Conservation (phyloP, 2,888 invertebrate species). For the Lamellibrachia satsuma region DNA sequence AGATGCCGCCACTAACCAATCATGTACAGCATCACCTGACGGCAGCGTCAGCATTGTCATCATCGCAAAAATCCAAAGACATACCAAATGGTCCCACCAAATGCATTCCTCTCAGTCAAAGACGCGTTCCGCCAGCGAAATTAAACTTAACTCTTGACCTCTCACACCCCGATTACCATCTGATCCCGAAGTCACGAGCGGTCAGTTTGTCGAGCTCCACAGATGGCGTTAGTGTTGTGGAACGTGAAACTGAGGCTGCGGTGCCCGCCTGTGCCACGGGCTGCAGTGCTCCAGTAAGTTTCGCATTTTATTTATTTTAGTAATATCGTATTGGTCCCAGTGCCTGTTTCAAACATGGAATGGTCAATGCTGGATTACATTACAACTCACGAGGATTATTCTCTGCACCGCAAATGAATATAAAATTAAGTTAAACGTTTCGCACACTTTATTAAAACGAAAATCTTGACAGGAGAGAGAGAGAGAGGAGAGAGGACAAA, state of each 20-base stretch:
- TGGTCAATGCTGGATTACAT: too few relatives aligned
- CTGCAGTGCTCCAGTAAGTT: not conserved
- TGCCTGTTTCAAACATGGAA: too few relatives aligned
- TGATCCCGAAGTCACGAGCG: not conserved
- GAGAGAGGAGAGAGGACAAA: too few relatives aligned
- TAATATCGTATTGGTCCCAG: too few relatives aligned
- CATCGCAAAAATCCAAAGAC: conserved; percentile 8
- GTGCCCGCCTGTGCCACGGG: not conserved
- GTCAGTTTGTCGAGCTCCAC: conserved; percentile 17
- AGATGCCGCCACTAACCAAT: not conserved
- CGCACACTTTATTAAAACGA: too few relatives aligned
- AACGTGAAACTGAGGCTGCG: not conserved
- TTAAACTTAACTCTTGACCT: conserved; percentile 46
- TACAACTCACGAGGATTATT: too few relatives aligned
- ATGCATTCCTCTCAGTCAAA: conserved; percentile 41
- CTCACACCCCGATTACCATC: conserved; percentile 29
- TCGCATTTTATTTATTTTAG: not conserved
- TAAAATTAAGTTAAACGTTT: too few relatives aligned
- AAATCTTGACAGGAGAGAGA: too few relatives aligned
- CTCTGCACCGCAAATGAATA: too few relatives aligned
- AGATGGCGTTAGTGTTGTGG: not conserved
- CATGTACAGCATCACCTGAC: conserved; percentile 1
- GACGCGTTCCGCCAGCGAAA: conserved; percentile 41
- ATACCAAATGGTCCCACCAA: not conserved
- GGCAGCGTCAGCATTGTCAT: not conserved